phyloP scores from a whole-genome alignment of 1,140 invertebrate genomes.

The Cyrtorhinus lividipennis region DNA sequence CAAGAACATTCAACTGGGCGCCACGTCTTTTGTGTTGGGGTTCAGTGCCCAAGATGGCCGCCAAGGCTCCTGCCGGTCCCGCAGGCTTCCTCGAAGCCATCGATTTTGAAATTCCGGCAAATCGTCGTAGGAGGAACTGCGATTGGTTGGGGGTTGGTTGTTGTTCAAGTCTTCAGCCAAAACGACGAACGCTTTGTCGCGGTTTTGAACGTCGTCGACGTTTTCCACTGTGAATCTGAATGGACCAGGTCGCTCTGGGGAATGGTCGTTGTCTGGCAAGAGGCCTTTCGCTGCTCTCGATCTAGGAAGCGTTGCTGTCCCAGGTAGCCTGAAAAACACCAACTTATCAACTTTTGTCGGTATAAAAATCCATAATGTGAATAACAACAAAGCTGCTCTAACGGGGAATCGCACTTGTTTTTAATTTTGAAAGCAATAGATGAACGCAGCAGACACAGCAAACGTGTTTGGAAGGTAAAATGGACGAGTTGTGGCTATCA shows the following conservation, averaged over 20 bases:
- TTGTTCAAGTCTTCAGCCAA: slow-evolving; percentile 16
- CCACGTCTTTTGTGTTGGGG: slow-evolving; percentile 10
- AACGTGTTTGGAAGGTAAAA: no score
- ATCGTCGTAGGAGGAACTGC: not conserved
- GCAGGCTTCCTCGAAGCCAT: slow-evolving; percentile 16
- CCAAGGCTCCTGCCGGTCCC: slow-evolving; percentile 11
- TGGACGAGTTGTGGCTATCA: no score
- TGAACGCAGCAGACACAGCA: no score
- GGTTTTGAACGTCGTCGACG: slow-evolving; percentile 20
- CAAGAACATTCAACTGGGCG: not conserved
- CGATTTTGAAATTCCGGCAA: slow-evolving; percentile 2
- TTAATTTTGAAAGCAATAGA: no score
- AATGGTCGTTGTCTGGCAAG: not conserved
- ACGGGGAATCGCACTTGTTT: no score
- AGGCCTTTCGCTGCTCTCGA: slow-evolving; percentile 1
- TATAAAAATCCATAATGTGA: no score
- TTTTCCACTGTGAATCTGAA: slow-evolving; percentile 18
- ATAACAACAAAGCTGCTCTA: no score
- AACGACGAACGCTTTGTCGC: slow-evolving; percentile 22
- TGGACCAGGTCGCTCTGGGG: not conserved
- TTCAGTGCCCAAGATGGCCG: slow-evolving; percentile 16
- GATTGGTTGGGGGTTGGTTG: no score
- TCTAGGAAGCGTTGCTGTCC: slow-evolving; percentile 6
- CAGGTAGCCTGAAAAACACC: slow-evolving; percentile 5
- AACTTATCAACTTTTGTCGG: no score